Evolutionary conservation across 2,888 invertebrate genomes (phyloP).

Genomic region (Laspeyria flexula): DNA sequence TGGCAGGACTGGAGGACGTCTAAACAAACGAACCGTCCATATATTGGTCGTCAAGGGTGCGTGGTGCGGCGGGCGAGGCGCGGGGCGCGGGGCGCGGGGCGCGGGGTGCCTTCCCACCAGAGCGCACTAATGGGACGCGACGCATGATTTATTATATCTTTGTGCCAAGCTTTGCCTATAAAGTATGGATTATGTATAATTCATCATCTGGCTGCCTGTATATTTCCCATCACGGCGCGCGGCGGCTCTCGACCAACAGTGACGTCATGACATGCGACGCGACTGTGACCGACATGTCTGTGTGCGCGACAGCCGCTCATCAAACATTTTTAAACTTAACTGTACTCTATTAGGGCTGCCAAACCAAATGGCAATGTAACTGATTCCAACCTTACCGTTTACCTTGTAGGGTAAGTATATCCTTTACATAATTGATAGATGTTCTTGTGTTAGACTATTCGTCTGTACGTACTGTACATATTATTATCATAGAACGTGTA

Average conservation of each 20-base stretch:
- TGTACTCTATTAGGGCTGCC: too few relatives aligned
- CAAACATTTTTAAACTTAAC: too few relatives aligned
- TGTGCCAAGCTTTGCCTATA: conserved; percentile 23
- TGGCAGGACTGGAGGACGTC: not conserved
- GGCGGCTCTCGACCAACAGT: not conserved
- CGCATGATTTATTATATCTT: conserved; percentile 29
- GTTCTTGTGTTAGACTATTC: too few relatives aligned
- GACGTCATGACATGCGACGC: not conserved
- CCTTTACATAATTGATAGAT: too few relatives aligned
- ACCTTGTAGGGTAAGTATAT: too few relatives aligned
- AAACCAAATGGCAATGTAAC: too few relatives aligned
- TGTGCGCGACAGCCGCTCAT: too few relatives aligned
- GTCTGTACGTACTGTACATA: too few relatives aligned
- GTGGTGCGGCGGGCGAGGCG: not conserved
- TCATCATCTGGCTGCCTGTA: conserved; percentile 22
- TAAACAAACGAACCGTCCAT: conserved; percentile 3
- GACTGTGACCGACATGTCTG: too few relatives aligned
- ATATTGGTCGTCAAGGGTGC: conserved; percentile 6
- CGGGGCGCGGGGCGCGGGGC: not conserved
- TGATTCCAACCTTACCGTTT: too few relatives aligned
- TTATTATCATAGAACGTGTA: too few relatives aligned
- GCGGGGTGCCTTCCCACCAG: conserved; percentile 4
- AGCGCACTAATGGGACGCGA: conserved; percentile 18
- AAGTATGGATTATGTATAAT: conserved; percentile 37
- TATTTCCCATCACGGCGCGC: not conserved